These are phyloP conservation scores for Blera fallax DNA, from an alignment of 2,888 invertebrate species.

Conservation along the genomic window DNA sequence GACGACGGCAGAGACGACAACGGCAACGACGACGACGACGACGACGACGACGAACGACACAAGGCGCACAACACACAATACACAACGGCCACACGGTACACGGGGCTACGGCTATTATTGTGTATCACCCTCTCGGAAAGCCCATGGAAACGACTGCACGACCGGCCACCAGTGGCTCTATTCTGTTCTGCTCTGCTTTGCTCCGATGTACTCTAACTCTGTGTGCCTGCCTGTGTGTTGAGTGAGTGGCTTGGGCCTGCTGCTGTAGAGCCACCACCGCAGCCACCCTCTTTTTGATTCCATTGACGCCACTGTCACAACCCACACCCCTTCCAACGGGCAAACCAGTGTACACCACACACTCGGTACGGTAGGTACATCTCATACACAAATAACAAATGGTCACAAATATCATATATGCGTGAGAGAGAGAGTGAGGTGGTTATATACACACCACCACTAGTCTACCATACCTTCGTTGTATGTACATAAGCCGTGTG, in stretches of 20 bases:
- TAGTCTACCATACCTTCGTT: background rate
- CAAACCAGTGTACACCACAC: conserved; percentile 38
- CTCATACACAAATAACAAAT: conserved; percentile 53
- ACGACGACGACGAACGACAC: conserved; percentile 27
- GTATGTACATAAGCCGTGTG: conserved; percentile 43
- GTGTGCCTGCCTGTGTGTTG: conserved; percentile 20
- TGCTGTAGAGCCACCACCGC: conserved; percentile 44
- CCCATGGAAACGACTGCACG: conserved; percentile 62
- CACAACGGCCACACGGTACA: conserved; percentile 48
- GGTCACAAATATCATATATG: conserved; percentile 58
- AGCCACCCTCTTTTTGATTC: conserved; percentile 66
- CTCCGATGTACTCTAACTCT: background rate
- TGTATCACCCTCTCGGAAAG: conserved; percentile 68
- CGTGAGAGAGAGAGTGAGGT: conserved; percentile 61
- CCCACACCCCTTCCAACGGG: conserved; percentile 65
- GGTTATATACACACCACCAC: conserved; percentile 41
- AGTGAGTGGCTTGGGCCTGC: conserved; percentile 46
- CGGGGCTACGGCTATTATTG: conserved; percentile 58
- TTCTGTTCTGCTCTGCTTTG: conserved; percentile 4
- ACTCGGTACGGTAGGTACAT: conserved; percentile 25
- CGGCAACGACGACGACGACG: conserved; percentile 6
- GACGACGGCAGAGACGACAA: conserved; percentile 14
- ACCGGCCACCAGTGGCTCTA: conserved; percentile 67
- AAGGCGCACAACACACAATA: conserved; percentile 31
- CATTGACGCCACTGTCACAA: conserved; percentile 68